Conservation (phyloP, 2,113 vertebrate genomes). For the Malurus alboscapulatus region DNA sequence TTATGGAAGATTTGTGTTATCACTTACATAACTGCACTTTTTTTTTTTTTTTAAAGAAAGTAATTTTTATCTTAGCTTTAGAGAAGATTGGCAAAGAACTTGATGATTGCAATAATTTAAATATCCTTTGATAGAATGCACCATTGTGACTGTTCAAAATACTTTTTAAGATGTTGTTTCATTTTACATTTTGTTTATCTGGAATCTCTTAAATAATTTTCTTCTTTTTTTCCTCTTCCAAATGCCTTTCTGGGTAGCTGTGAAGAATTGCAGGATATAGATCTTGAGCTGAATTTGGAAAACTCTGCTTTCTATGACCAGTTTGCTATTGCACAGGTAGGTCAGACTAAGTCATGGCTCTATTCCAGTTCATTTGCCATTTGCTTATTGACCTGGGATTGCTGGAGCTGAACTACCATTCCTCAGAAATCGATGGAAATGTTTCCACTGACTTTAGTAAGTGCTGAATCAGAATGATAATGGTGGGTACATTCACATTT, state of each 20-base stretch:
- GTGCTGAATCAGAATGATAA: background rate
- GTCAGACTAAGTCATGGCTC: background rate
- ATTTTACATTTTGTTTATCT: background rate
- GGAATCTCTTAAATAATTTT: background rate
- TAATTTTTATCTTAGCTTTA: background rate
- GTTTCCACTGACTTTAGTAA: slow-evolving; percentile 12
- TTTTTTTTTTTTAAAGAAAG: background rate
- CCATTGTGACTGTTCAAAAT: background rate
- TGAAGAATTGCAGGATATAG: slow-evolving; percentile 88
- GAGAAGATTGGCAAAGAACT: background rate
- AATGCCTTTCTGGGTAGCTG: slow-evolving; percentile 77
- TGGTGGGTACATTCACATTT: background rate
- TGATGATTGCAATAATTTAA: background rate
- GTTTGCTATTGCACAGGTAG: slow-evolving; percentile 93
- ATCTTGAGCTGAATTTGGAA: slow-evolving; percentile 90
- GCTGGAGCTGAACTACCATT: background rate
- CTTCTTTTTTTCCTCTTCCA: background rate
- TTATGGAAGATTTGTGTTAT: background rate
- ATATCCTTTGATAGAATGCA: background rate
- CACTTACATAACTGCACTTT: background rate
- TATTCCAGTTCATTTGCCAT: background rate
- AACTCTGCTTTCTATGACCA: slow-evolving; percentile 97
- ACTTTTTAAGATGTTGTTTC: background rate
- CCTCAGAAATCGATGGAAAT: slow-evolving; percentile 6
- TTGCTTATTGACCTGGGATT: background rate